Conservation (phyloP, 2,113 vertebrate species). For the Dryoscopus gambensis region DNA sequence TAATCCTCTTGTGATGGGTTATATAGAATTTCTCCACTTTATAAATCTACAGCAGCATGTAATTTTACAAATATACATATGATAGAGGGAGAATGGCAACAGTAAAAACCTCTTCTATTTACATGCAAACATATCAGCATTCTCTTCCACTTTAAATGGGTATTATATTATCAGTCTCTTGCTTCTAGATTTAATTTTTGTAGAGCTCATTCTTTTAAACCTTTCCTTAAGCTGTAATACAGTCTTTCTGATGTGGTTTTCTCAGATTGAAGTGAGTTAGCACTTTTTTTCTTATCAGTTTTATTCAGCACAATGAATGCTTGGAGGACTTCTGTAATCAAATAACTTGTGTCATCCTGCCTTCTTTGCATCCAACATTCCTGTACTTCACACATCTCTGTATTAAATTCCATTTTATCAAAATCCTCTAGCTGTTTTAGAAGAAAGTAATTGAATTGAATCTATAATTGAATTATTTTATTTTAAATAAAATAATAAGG, state of each 20-base stretch:
- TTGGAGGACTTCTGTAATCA: neutral
- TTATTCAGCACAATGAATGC: neutral
- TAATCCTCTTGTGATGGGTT: neutral
- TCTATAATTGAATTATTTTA: neutral
- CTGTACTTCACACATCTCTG: neutral
- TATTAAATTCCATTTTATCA: neutral
- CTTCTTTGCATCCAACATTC: neutral
- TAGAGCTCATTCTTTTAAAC: neutral
- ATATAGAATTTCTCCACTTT: neutral
- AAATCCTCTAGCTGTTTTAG: neutral
- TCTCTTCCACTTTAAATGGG: neutral
- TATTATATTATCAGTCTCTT: neutral
- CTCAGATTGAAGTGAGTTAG: neutral
- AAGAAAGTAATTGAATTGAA: neutral
- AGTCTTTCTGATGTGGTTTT: neutral
- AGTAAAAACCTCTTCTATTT: neutral
- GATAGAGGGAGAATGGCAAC: neutral
- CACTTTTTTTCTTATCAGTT: neutral
- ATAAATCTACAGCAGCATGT: neutral
- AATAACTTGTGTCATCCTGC: neutral
- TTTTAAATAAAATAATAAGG: neutral
- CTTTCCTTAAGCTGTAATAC: neutral
- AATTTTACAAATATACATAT: conserved; percentile 5
- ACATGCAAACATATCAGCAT: neutral
- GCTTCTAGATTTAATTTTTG: neutral